A percentile compares a stretch with the other conserved stretches of the same genome.
These are phyloP conservation scores for Acrobasis repandana DNA, from an alignment of 2,888 invertebrate genomes.

Conservation along the genomic window DNA sequence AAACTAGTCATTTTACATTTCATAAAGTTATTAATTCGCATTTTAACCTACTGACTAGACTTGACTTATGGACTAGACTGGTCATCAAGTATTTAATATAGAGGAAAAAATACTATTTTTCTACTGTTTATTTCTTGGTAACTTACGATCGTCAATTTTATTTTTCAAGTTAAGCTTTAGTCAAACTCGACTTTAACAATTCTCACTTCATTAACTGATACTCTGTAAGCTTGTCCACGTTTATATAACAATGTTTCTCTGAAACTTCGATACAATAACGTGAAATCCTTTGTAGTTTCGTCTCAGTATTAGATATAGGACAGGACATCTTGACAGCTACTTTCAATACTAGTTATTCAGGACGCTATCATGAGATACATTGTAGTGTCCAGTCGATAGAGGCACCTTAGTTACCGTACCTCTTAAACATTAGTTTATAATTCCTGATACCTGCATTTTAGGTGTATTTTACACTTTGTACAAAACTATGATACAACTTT, in stretches of 20 bases:
- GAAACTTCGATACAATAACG: slow-evolving; percentile 4
- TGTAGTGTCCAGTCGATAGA: slow-evolving; percentile 10
- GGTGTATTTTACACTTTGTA: neutral
- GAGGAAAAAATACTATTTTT: too few species aligned
- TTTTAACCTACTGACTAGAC: too few species aligned
- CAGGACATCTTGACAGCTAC: slow-evolving; percentile 10
- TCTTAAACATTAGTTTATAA: neutral
- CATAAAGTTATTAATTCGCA: too few species aligned
- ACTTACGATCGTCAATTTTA: too few species aligned
- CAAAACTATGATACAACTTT: too few species aligned
- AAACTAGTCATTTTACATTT: too few species aligned
- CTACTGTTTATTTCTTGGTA: too few species aligned
- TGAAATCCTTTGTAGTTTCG: slow-evolving; percentile 13
- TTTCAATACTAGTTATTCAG: slow-evolving; percentile 15
- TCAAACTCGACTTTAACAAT: neutral
- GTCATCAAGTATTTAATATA: too few species aligned
- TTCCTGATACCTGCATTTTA: neutral
- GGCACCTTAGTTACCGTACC: neutral
- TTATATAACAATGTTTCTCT: neutral
- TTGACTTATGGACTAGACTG: too few species aligned
- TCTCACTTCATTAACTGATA: neutral
- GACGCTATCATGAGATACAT: neutral
- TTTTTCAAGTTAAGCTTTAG: too few species aligned
- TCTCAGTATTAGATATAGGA: slow-evolving; percentile 16
- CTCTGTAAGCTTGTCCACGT: neutral